Base-by-base conservation (phyloP, 2,888 invertebrate genomes). In the Amiota communis region DNA sequence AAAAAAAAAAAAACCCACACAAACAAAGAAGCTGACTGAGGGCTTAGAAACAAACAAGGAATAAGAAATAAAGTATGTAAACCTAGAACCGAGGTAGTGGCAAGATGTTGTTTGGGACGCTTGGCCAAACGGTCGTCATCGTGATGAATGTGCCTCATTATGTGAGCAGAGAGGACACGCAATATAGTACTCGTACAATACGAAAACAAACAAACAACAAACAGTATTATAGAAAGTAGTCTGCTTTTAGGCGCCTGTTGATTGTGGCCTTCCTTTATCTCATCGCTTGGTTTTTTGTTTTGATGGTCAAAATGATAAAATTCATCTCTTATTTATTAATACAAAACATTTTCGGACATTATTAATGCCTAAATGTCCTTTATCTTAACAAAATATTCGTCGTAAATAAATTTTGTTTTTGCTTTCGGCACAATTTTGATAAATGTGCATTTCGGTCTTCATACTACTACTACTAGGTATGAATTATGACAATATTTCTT, bases 81-180 rank as follows among this genome's bases (percentile, higher is more conserved):
- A 6, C 36, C 36, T 4, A 36, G 36, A 36, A 6, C 36, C 36
- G 36, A 36, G 36, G 36, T 4, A 36, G 8, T 2, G 36, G 6
- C 36, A 36, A 36, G 36, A 6, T 36, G 2, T 36, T 36, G 6
- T 36, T 36, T 36, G 4, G 36, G 36, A 36, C 36, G 36, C 36
- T 6, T 36, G 36, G 4, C 36, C 6, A 6, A 36, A 2, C 8
- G 36, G 36, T 36, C 36, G 3, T 36, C 36, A 6, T 8, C 53
- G 12, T 17, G 53, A 68, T 36, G 10, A 68, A 68, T 68, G 67
- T 51, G 23, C 23, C 67, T 20, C 51, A 68, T 68, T 53, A 68
- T 20, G 67, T 13, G n/a, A 36, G 6, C 36, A 2, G 36, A 36
- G 8, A 36, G 4, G 8, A 36, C 36, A 36, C 36, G 36, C 36